Evolutionary conservation across 2,888 invertebrate species (phyloP).

Genomic region (Serripes groenlandicus): DNA sequence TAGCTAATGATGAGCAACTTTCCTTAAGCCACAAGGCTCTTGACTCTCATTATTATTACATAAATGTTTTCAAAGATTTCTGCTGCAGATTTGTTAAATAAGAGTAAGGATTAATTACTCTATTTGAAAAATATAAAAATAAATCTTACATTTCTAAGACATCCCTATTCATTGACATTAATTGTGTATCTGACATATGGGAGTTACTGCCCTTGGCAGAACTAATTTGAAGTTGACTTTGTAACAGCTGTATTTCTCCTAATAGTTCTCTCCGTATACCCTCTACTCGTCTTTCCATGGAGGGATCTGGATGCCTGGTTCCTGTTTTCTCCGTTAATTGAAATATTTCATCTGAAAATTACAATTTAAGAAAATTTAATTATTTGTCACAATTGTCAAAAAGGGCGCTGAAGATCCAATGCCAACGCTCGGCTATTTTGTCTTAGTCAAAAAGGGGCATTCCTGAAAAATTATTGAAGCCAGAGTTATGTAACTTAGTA

Average conservation of each 20-base stretch:
- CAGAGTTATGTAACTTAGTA: no score
- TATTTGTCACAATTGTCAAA: no score
- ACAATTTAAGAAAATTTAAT: no score
- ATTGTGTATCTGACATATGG: constrained; percentile 67
- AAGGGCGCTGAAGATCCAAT: no score
- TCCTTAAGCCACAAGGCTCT: background rate
- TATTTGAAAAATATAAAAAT: background rate
- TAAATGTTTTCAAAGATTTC: no score
- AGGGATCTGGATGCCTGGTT: constrained; percentile 62
- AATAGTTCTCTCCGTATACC: constrained; percentile 67
- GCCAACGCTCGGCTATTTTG: no score
- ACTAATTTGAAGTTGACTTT: constrained; percentile 68
- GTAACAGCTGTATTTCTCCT: constrained; percentile 71
- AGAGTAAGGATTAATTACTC: background rate
- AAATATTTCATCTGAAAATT: constrained; percentile 71
- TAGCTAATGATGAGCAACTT: background rate
- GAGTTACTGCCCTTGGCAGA: constrained; percentile 68
- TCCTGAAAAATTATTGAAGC: no score
- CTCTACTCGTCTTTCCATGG: constrained; percentile 64
- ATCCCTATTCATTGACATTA: constrained; percentile 68
- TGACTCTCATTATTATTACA: background rate
- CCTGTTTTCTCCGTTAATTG: constrained; percentile 59
- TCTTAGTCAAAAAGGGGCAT: no score
- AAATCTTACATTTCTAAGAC: constrained; percentile 70
- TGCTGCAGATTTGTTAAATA: background rate